Evolutionary conservation across 2,888 invertebrate genomes (phyloP).

Genomic region (Osmoderma eremita): DNA sequence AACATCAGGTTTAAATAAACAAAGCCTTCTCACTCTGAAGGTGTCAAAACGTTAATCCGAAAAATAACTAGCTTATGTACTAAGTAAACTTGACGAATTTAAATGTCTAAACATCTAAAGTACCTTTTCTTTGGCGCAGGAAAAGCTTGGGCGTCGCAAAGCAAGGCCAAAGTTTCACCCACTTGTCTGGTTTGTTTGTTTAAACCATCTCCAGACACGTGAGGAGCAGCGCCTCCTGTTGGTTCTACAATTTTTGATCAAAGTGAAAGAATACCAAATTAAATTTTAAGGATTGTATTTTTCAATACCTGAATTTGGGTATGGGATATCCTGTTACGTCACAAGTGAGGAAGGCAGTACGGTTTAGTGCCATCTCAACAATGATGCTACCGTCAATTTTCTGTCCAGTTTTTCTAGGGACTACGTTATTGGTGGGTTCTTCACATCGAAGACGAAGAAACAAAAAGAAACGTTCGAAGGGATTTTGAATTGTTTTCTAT

Average conservation of each 20-base stretch:
- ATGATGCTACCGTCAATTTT: constrained; percentile 69
- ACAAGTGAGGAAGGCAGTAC: constrained; percentile 73
- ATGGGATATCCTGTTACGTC: constrained; percentile 76
- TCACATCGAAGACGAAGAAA: background rate
- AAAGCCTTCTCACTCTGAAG: too few species aligned
- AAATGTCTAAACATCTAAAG: background rate
- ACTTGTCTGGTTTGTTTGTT: constrained; percentile 63
- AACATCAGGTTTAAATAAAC: too few species aligned
- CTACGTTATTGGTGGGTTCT: constrained; percentile 73
- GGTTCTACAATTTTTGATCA: constrained; percentile 63
- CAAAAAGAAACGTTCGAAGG: background rate
- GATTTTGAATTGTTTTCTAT: too few species aligned
- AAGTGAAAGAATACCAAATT: background rate
- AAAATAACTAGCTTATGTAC: too few species aligned
- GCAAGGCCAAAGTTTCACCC: constrained; percentile 57
- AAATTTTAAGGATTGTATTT: background rate
- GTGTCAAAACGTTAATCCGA: too few species aligned
- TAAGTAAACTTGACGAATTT: too few species aligned
- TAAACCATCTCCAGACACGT: constrained; percentile 67
- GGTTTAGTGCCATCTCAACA: constrained; percentile 65
- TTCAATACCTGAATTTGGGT: constrained; percentile 73
- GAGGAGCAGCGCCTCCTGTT: constrained; percentile 66
- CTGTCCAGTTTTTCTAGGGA: constrained; percentile 70
- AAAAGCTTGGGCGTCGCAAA: constrained; percentile 69
- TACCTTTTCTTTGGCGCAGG: constrained; percentile 71